Evolutionary conservation across 2,888 invertebrate genomes (phyloP).

Genomic region (Norana najaformis): DNA sequence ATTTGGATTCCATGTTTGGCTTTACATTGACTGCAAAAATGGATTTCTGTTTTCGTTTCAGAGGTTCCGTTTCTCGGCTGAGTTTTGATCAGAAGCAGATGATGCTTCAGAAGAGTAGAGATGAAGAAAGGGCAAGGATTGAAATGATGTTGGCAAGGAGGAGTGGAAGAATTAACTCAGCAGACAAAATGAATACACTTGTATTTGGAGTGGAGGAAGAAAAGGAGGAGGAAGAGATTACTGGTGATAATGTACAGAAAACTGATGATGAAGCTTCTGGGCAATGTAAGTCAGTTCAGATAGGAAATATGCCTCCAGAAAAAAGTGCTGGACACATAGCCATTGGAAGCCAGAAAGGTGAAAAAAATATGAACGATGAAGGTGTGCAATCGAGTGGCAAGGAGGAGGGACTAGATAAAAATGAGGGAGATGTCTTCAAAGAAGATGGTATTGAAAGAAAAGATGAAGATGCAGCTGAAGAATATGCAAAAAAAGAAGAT

Average conservation of each 20-base stretch:
- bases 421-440: neutral
- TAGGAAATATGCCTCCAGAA: too few relatives aligned
- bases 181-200: neutral
- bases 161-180: neutral
- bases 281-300: neutral
- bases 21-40: neutral
- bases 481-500: neutral
- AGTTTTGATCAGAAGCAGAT: conserved; percentile 67
- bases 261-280: neutral
- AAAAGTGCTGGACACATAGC: too few relatives aligned
- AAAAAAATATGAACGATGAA: too few relatives aligned
- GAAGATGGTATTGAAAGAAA: neutral
- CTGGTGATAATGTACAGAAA: neutral
- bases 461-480: neutral
- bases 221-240: neutral
- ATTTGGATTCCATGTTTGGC: neutral
- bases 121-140: conserved; percentile 51
- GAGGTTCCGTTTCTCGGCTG: conserved; percentile 65
- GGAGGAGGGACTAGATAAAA: neutral
- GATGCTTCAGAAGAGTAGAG: conserved; percentile 53
- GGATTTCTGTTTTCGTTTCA: conserved; percentile 29
- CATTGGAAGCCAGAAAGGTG: too few relatives aligned
- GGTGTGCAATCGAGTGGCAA: neutral
- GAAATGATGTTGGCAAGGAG: conserved; percentile 18
- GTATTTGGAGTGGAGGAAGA: neutral